Base-by-base conservation (phyloP, 2,113 vertebrate species). In the Meles meles region DNA sequence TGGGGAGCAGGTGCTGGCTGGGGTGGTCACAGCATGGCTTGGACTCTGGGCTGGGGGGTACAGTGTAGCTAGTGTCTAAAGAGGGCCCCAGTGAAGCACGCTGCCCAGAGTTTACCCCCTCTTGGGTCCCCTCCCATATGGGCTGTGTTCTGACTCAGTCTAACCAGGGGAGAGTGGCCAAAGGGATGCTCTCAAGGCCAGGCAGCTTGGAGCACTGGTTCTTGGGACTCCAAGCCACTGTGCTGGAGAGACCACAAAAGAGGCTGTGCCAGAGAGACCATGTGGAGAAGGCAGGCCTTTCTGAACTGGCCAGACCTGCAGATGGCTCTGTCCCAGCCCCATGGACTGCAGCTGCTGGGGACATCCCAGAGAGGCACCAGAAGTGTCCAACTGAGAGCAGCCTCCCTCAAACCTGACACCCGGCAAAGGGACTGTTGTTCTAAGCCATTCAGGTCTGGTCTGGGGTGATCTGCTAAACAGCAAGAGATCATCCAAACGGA, bases 121-220 rank as follows among this genome's bases (percentile, higher is more conserved):
- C 0, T 1, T 6, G 2, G 2, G 4, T 20, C 5, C 79, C 77
- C 18, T n/a, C 31, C 20, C 3, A 13, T n/a, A 8, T 15, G 37
- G 49, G 6, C 34, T 49, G 34, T 55, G 14, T 18, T 39, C 79
- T 93, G 91, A 84, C 39, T 76, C 77, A 37, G 17, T 15, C 8
- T 88, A 29, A 69, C 39, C 34, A 10, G 15, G 23, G 25, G 67
- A 61, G 18, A 7, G 18, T 29, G 27, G 44, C 31, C 37, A 21
- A 14, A 3, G 31, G 31, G 8, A 83, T 27, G 25, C 0, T 31
- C 44, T 12, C 23, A 1, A 42, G 15, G 29, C 23, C 31, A 25
- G 25, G 7, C 39, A 81, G 29, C 12, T 0, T 72, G 29, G 67
- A 84, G 61, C 17, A 21, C 42, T 85, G 15, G 29, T n/a, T 61